Conservation (phyloP, 2,888 invertebrate species). For the Andrena fulva region DNA sequence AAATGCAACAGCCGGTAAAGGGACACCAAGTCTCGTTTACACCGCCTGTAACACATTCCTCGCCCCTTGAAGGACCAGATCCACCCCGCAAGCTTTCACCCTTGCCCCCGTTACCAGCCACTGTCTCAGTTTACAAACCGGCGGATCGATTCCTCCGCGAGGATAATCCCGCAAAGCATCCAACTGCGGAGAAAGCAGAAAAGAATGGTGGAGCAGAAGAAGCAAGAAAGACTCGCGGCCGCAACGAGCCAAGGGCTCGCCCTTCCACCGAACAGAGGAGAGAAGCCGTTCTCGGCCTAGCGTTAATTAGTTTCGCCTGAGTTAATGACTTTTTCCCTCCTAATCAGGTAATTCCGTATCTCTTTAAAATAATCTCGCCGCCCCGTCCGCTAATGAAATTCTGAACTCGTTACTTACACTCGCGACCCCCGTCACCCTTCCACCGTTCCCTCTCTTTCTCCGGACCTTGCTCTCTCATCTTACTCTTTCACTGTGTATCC, state of each 20-base stretch:
- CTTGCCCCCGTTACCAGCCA: not conserved
- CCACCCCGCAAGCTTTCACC: not conserved
- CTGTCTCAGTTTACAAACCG: constrained; percentile 21
- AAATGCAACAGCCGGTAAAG: too few relatives aligned
- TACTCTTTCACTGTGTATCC: constrained; percentile 2
- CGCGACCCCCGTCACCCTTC: constrained; percentile 68
- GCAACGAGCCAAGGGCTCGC: constrained; percentile 53
- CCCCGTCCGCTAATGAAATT: constrained; percentile 85
- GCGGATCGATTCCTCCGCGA: constrained; percentile 54
- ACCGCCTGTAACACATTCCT: not conserved
- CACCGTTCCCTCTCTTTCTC: constrained; percentile 5
- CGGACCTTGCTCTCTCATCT: not conserved
- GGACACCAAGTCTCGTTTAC: too few relatives aligned
- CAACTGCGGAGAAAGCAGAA: constrained; percentile 42
- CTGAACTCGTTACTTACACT: constrained; percentile 85
- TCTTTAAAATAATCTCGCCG: constrained; percentile 85
- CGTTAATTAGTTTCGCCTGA: constrained; percentile 85
- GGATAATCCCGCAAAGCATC: constrained; percentile 49
- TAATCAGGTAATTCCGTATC: constrained; percentile 85
- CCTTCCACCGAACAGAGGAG: constrained; percentile 32
- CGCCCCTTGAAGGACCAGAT: not conserved
- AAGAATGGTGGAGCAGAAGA: constrained; percentile 48
- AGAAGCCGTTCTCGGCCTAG: constrained; percentile 74
- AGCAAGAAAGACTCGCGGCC: constrained; percentile 56
- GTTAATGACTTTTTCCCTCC: constrained; percentile 85